Base-by-base conservation (phyloP, 2,888 invertebrate genomes). In the Gastrophysa polygoni region DNA sequence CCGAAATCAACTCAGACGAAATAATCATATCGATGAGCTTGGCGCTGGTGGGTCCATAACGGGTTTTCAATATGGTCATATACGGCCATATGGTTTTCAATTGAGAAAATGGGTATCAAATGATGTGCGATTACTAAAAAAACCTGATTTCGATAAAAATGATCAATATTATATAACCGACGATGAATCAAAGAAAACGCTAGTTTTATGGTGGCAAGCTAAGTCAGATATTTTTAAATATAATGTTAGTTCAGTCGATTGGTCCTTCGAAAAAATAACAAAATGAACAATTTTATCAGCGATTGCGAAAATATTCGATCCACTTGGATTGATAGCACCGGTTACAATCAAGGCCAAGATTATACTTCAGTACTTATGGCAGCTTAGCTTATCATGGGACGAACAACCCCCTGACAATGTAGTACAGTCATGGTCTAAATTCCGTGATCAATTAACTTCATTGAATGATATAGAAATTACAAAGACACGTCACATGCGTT, bases 391-490 rank as follows among this genome's bases (percentile, higher is more conserved):
- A 32, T 11, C 8, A 14, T 29, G 50, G 50, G 32, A 50, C 20
- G 32, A 50, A 29, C 7, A n/a, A 17, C 28, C 17, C 11, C 28
- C 49, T n/a, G 7, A 32, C 2, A 5, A 32, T 32, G 8, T 49
- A 0, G 7, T 16, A 2, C 8, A 49, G 10, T n/a, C n/a, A 10
- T 50, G 50, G 50, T 4, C 17, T 10, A 32, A 50, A 29, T 29
- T 50, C 18, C 7, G 34, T 6, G 24, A 18, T 4, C 34, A 52
- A 34, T 18, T 52, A 20, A 18, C 34, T 11, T 14, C 7, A 2
- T 14, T 63, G 16, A 49, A 59, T 32, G 18, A 43, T 1, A 28
- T 59, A n/a, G 18, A 43, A 44, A 62, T n/a, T 68, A 49, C 58
- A 49, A 8, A 55, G 67, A 21, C 59, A 60, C 32, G 54, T 58